Base-by-base conservation (phyloP, 2,113 vertebrate species). In the Marcusenius ussheri region DNA sequence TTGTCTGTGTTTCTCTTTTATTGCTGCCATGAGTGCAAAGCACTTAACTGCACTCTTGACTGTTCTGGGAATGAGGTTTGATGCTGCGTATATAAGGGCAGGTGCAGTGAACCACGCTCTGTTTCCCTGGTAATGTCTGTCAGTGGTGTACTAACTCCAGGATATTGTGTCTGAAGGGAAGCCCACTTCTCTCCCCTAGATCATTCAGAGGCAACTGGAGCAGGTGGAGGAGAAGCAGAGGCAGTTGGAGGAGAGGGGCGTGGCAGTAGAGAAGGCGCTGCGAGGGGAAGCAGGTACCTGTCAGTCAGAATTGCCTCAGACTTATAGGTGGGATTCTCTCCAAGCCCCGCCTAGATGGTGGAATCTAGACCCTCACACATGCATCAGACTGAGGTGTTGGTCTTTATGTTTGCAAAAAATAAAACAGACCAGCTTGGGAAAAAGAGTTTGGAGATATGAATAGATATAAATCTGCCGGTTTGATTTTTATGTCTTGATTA, bases 141-240 rank as follows among this genome's bases (percentile, higher is more conserved):
- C 15, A 21, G 19, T 24, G 83, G 24, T 84, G 83, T 9, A 11
- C 83, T 47, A 42, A 27, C 6, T 51, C 6, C n/a, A 17, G 89
- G 9, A 91, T 19, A 24, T 27, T 15, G 56, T 47, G 35, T 80
- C 31, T 90, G 74, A 86, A 46, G 89, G 11, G 86, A 3, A 88
- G 70, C 90, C 62, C 85, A 6, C 42, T 66, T 91, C 46, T 90
- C 24, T 47, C 90, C 27, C 89, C 39, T 51, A 99, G 98, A 97
- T 98, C 89, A 99, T 99, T 94, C 98, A 99, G 92, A 94, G 97
- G 7, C 97, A 98, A 92, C 95, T 99, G 94, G 97, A 99, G 91
- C 98, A 99, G 93, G 97, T 99, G 93, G 98, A 99, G 91, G 98
- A 99, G 92, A 98, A 97, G 91, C 98, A 99, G 94, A 95, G 97